Base-by-base conservation (phyloP, 2,888 invertebrate genomes). In the Pemphredon lugubris region DNA sequence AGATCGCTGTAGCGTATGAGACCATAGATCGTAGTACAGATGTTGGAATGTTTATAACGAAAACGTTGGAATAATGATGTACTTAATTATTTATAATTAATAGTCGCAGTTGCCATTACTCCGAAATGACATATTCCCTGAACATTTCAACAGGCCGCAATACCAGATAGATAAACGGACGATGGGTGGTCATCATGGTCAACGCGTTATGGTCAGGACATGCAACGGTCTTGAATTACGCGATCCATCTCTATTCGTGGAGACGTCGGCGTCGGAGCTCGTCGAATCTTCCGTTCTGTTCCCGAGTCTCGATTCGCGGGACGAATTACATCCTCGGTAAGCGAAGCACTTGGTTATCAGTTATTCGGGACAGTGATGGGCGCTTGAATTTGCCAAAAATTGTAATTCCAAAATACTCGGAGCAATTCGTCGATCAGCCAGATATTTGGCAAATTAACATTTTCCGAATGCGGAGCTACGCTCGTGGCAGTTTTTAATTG, bases 211-310 rank as follows among this genome's bases (percentile, higher is more conserved):
- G 93, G 93, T 95, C 68, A 92, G 95, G 85, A 95, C 95, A 58
- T 95, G 95, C 88, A 95, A 95, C 87, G 95, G 95, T 67, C 91
- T 95, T 75, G 95, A 95, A 89, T 91, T 95, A 79, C 91, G 94
- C 84, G 94, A 94, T 75, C 90, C 91, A 6, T 87, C 90, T 45
- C 69, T 87, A 23, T 89, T 88, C 79, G 89, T 85, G 70, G 89
- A 90, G 84, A 89, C 90, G 68, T 91, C 90, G 73, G 84, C 84
- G 14, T 84, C 86, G 51, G 90, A 90, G 70, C 87, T 90, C 74
- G 89, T 90, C 42, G 92, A 92, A 65, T 90, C 91, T 63, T 89
- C 91, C 74, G 91, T 91, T 70, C 86, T 92, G 48, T 92, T 92
- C 83, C 92, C 92, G 39, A 91, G 91, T 79, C 91, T 92, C 61